Evolutionary conservation across 2,797 vertebrate species (phyloP).

Genomic region (Mastacembelus armatus): DNA sequence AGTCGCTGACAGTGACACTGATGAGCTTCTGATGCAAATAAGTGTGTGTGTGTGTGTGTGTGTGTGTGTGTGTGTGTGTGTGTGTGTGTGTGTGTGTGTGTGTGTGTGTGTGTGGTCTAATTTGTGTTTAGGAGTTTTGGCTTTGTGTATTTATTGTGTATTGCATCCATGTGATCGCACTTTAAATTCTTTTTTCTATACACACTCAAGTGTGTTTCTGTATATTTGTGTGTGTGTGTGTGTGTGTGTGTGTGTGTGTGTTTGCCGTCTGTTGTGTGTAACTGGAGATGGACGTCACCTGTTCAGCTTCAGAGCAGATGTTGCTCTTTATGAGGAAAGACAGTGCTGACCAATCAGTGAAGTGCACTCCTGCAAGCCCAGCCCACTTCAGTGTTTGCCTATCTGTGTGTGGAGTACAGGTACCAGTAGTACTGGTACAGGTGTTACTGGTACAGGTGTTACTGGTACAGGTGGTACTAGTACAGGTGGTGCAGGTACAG

Average conservation of each 20-base stretch:
- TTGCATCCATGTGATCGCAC: too few species aligned
- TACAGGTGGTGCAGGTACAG: too few species aligned
- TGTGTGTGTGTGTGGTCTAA: too few species aligned
- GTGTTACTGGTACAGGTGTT: too few species aligned
- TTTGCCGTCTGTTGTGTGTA: constrained; percentile 29
- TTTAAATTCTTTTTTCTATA: too few species aligned
- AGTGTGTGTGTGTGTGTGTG: neutral
- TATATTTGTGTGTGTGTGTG: too few species aligned
- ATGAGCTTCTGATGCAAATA: neutral
- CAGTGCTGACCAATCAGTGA: constrained; percentile 15
- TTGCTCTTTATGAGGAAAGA: constrained; percentile 20
- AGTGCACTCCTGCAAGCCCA: neutral
- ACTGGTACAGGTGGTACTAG: too few species aligned
- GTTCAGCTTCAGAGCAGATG: constrained; percentile 36
- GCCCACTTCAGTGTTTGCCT: neutral
- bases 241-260: constrained; percentile 28
- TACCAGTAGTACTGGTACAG: too few species aligned
- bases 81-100: too few species aligned
- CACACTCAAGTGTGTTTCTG: constrained; percentile 39
- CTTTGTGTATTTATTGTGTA: too few species aligned
- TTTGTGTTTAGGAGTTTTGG: too few species aligned
- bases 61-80: neutral
- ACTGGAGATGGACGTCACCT: constrained; percentile 59
- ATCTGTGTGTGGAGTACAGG: neutral
- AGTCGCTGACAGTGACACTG: too few species aligned